Evolutionary conservation across 2,113 vertebrate species (phyloP), one percentile per base, ranked within the genome.

Genomic region (Solea senegalensis): DNA sequence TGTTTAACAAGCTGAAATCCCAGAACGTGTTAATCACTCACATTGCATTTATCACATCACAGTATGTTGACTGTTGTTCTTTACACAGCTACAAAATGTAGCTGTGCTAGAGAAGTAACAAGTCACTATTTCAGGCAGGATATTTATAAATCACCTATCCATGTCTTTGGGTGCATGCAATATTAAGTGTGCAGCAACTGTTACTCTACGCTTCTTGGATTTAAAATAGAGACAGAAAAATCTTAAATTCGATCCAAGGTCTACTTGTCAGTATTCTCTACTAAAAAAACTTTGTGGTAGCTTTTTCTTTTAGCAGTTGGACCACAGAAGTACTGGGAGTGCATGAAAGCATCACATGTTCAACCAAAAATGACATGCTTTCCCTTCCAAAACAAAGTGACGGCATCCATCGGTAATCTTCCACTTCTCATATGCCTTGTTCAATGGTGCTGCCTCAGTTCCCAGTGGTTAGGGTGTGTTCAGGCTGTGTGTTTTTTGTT

Each of bases 401-500:
- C 70, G 13, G 3, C 81, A 86, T 83, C 48, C 71, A 78, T 73
- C 59, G 48, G 65, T 46, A 60, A 73, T 84, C 49, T 45, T 78
- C 48, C 40, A 64, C 48, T 59, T 68, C 46, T 69, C 69, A 63
- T 46, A 26, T 61, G 64, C 82, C 68, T 43, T 57, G 53, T 70
- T 76, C 14, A 68, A 63, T 65, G 46, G 63, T 56, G 53, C 56
- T 59, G 63, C n/a, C 60, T 79, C 45, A 78, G 78, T 83, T 87
- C 80, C 76, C 82, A 76, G 80, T 59, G 66, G 73, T 75, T 26
- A 71, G 89, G 85, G 74, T 77, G 82, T 82, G 78, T 81, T 75
- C 48, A 44, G 48, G 4, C 66, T 73, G 16, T 16, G 16, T 16
- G 5, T 28, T n/a, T 50, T 62, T 61, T 16, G 21, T 21, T 21